Conservation (phyloP, 2,113 vertebrate genomes). For the Cranoglanis bouderius region DNA sequence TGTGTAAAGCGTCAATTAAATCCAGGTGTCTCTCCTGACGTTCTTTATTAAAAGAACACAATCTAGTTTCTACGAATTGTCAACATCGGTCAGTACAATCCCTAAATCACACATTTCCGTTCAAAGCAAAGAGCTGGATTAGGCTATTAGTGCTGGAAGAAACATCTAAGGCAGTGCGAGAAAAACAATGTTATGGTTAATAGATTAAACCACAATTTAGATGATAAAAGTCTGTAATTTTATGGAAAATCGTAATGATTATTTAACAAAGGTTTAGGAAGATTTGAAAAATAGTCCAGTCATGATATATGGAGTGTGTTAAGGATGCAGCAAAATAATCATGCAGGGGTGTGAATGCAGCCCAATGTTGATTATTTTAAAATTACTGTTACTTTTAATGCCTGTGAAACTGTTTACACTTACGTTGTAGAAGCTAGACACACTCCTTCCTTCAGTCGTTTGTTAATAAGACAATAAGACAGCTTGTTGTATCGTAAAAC, state of each 20-base stretch:
- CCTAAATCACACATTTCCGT: neutral
- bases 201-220: neutral
- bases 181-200: neutral
- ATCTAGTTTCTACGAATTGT: slow-evolving; percentile 1
- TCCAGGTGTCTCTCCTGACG: slow-evolving; percentile 12
- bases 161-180: neutral
- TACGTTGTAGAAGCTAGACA: too few relatives aligned
- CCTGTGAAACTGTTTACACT: too few relatives aligned
- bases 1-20: slow-evolving; percentile 1
- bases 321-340: too few relatives aligned
- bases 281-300: neutral
- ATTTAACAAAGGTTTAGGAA: neutral
- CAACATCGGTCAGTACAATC: neutral
- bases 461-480: too few relatives aligned
- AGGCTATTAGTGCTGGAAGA: neutral
- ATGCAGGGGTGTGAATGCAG: too few relatives aligned
- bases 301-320: neutral
- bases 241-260: neutral
- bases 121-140: neutral
- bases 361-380: too few relatives aligned
- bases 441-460: too few relatives aligned
- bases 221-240: neutral
- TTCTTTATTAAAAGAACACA: neutral
- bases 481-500: too few relatives aligned
- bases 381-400: too few relatives aligned